A percentile compares a stretch with the other conserved stretches of the same genome.
These are phyloP conservation scores for Saccostrea echinata DNA, from an alignment of 1,140 invertebrate genomes.

Conservation along the genomic window DNA sequence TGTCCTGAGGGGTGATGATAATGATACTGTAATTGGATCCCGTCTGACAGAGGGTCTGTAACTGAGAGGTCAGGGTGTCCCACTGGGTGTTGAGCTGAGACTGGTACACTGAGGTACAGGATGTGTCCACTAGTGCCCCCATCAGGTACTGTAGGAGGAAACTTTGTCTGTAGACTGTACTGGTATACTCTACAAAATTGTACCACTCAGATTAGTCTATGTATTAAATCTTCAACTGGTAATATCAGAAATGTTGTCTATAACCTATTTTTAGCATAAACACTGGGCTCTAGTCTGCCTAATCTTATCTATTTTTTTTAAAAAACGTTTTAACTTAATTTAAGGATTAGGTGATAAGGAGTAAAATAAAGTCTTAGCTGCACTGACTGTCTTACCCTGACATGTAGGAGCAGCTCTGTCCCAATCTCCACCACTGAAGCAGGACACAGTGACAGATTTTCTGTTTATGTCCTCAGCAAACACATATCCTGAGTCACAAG, in stretches of 20 bases:
- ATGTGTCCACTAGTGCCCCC: background rate
- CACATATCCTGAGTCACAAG: slow-evolving; percentile 26
- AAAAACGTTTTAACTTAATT: too few relatives aligned
- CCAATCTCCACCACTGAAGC: slow-evolving; percentile 36
- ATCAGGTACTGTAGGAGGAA: slow-evolving; percentile 27
- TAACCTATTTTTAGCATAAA: too few relatives aligned
- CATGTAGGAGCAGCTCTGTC: slow-evolving; percentile 13
- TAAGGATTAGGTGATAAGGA: too few relatives aligned
- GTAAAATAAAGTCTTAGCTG: too few relatives aligned
- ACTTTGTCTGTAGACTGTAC: slow-evolving; percentile 31
- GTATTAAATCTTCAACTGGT: too few relatives aligned
- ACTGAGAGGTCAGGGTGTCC: slow-evolving; percentile 10
- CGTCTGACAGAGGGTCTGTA: slow-evolving; percentile 41
- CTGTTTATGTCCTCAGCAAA: slow-evolving; percentile 33
- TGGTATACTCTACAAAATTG: slow-evolving; percentile 16
- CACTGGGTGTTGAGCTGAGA: slow-evolving; percentile 41
- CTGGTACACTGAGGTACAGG: slow-evolving; percentile 27
- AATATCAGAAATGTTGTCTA: too few relatives aligned
- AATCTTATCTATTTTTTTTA: too few relatives aligned
- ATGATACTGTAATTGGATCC: background rate
- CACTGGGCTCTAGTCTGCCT: too few relatives aligned
- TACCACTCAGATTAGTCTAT: background rate
- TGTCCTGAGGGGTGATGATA: slow-evolving; percentile 18
- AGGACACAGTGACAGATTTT: background rate
- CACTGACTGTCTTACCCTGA: slow-evolving; percentile 8